Base-by-base conservation (phyloP, 2,888 invertebrate species). In the Apamea sordens region DNA sequence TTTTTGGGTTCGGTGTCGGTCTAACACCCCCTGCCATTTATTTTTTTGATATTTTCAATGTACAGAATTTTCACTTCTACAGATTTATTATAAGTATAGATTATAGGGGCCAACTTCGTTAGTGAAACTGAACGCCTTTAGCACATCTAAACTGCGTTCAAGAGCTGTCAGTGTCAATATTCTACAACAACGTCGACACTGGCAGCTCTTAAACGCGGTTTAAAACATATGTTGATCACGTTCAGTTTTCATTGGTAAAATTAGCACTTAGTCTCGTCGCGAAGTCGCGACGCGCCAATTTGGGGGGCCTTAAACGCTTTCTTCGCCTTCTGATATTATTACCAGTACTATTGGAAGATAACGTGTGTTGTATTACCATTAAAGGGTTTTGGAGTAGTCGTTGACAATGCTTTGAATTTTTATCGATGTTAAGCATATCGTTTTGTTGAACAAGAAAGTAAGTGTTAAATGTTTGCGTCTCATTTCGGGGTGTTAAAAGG, bases 291-390 rank as follows among this genome's bases (percentile, higher is more conserved):
- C 24, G 68, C 36, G 53, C n/a, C 18, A 53, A 15, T 83, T 28
- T 36, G 28, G 3, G 0, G 4, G 11, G 44, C 32, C n/a, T 77
- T 79, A 75, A 80, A 73, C 53, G 65, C 15, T 83, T 76, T 79
- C 67, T 82, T 73, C 13, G 36, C 75, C n/a, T 73, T 28, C 59
- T 41, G 61, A 56, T 76, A 69, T 86, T 76, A 83, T 74, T 76
- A 56, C 36, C n/a, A 69, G 53, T 72, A 73, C 72, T 86, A 69
- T 79, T 76, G 75, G 80, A 64, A 79, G 77, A 79, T 71, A 86
- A 77, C 72, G 68, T 79, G 76, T 83, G 74, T 63, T 76, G 44
- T 28, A 56, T n/a, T 13, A 74, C 68, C 74, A 79, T 83, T 77
- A 77, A 47, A 21, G 44, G 68, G 15, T 50, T 73, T 65, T 75